Evolutionary conservation across 2,797 vertebrate species (phyloP).

Genomic region (Coreius guichenoti): DNA sequence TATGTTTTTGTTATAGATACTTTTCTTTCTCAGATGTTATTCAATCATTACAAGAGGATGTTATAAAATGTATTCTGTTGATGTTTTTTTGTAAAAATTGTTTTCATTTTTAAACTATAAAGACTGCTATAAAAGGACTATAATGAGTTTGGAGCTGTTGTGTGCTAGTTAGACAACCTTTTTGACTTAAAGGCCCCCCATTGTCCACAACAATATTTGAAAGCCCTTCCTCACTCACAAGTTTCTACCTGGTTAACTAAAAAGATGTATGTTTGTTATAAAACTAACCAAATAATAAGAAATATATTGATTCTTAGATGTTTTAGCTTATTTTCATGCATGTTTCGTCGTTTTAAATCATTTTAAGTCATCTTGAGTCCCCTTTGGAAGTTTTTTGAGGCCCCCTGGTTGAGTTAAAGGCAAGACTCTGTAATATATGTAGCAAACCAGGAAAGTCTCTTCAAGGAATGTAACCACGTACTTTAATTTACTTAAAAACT

Average conservation of each 20-base stretch:
- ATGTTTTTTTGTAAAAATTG: neutral
- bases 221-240: neutral
- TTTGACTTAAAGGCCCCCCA: neutral
- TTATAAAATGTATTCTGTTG: neutral
- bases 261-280: neutral
- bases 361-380: neutral
- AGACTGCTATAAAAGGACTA: neutral
- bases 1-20: neutral
- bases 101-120: no score
- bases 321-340: no score
- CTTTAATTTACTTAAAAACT: neutral
- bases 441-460: neutral
- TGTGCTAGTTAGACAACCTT: neutral
- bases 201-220: neutral
- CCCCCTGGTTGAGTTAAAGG: neutral
- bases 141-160: neutral
- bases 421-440: neutral
- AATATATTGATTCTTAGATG: no score
- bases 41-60: neutral
- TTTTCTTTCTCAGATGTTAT: neutral
- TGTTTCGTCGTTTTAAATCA: neutral
- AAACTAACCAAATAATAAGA: neutral
- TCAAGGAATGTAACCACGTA: neutral
- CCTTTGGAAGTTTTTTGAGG: no score
- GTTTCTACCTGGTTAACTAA: neutral